phyloP scores from a whole-genome alignment of 1,140 invertebrate species.

The Drosophila simulans region DNA sequence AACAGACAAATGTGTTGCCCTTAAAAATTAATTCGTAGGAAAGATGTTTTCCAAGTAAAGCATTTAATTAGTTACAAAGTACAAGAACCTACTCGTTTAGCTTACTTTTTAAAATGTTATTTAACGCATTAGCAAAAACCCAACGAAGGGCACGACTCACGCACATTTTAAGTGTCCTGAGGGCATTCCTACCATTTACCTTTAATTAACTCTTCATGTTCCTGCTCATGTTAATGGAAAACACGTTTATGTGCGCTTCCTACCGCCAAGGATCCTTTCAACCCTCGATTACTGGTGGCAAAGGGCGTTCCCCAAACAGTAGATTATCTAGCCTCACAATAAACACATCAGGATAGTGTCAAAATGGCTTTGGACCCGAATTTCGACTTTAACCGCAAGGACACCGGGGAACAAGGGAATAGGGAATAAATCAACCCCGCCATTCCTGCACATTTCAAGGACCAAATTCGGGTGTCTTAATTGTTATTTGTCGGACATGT shows the following conservation, averaged over 20 bases:
- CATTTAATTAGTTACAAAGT: no score
- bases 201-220: not conserved
- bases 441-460: conserved; percentile 10
- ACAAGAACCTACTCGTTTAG: no score
- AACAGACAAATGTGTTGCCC: no score
- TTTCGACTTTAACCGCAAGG: conserved; percentile 23
- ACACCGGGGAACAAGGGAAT: not conserved
- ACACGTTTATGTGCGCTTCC: conserved; percentile 17
- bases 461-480: conserved; percentile 38
- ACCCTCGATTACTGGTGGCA: conserved; percentile 27
- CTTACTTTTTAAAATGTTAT: not conserved
- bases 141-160: not conserved
- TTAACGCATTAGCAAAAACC: not conserved
- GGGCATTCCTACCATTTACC: not conserved
- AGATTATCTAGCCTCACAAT: conserved; percentile 65
- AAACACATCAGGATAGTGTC: conserved; percentile 62
- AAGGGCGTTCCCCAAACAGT: conserved; percentile 44
- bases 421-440: conserved; percentile 26
- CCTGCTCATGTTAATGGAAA: not conserved
- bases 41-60: no score
- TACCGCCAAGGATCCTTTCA: conserved; percentile 1
- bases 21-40: no score
- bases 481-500: conserved; percentile 73
- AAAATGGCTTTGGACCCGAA: conserved; percentile 63
- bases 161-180: not conserved